A percentile compares a stretch with the other conserved stretches of the same genome.
Conservation (phyloP, 2,113 vertebrate species). For the Scytalopus superciliaris region DNA sequence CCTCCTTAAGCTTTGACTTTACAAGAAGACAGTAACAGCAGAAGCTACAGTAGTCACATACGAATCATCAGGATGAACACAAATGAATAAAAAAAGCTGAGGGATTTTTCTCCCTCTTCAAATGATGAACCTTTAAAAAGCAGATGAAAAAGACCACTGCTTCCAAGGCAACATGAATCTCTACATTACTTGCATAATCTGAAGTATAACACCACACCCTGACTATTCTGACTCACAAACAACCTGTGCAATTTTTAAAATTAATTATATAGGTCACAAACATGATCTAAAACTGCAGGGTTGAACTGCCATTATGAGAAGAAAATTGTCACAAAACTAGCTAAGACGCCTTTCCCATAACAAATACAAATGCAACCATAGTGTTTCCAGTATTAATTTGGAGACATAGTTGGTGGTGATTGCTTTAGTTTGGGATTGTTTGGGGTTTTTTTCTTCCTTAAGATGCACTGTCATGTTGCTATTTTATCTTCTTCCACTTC, state of each 20-base stretch:
- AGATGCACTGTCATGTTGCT: background rate
- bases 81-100: background rate
- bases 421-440: background rate
- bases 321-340: background rate
- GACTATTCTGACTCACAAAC: background rate
- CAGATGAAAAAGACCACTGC: background rate
- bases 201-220: background rate
- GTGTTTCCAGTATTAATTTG: background rate
- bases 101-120: background rate
- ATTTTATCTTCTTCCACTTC: background rate
- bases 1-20: background rate
- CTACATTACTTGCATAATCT: background rate
- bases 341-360: background rate
- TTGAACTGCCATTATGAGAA: background rate
- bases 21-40: background rate
- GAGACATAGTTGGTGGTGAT: accelerated
- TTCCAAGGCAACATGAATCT: background rate
- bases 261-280: background rate
- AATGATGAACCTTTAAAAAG: background rate
- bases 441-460: background rate
- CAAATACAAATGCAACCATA: background rate
- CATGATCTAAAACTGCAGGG: background rate
- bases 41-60: background rate
- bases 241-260: background rate
- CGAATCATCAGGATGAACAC: background rate